These are phyloP conservation scores for Goniozus legneri DNA, from an alignment of 1,140 invertebrate species.

Conservation along the genomic window DNA sequence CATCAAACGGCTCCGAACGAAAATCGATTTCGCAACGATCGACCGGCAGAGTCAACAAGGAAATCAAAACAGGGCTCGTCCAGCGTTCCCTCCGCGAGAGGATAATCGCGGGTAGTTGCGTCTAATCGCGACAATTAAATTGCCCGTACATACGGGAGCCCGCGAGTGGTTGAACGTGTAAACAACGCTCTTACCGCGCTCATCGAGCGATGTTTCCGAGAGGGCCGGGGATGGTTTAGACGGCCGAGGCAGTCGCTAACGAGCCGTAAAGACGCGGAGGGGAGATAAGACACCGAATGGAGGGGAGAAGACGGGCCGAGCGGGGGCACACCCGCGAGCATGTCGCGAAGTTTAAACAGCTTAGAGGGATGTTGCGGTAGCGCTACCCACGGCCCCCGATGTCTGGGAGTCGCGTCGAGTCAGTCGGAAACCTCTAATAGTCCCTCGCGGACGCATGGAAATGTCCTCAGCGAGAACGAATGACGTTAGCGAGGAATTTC, in stretches of 20 bases:
- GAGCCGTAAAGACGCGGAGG: slow-evolving; percentile 38
- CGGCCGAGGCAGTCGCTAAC: slow-evolving; percentile 26
- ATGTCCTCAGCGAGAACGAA: too few relatives aligned
- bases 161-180: not conserved
- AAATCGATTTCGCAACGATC: too few relatives aligned
- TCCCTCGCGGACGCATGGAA: slow-evolving; percentile 20
- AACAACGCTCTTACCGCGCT: slow-evolving; percentile 11
- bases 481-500: too few relatives aligned
- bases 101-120: too few relatives aligned
- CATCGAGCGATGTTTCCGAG: slow-evolving; percentile 2
- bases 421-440: slow-evolving; percentile 50
- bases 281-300: slow-evolving; percentile 25
- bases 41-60: too few relatives aligned
- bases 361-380: slow-evolving; percentile 43
- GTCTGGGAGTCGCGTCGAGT: slow-evolving; percentile 39
- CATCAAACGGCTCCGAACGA: too few relatives aligned
- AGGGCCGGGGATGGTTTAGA: too few relatives aligned
- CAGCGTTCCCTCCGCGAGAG: too few relatives aligned
- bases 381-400: slow-evolving; percentile 1
- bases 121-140: too few relatives aligned
- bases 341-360: slow-evolving; percentile 46
- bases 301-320: slow-evolving; percentile 3
- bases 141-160: too few relatives aligned
- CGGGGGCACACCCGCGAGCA: slow-evolving; percentile 15
- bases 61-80: too few relatives aligned